A percentile compares a stretch with the other conserved stretches of the same genome.
These are phyloP conservation scores for Pseudomugil gertrudae DNA, from an alignment of 2,797 vertebrate genomes.

Conservation along the genomic window DNA sequence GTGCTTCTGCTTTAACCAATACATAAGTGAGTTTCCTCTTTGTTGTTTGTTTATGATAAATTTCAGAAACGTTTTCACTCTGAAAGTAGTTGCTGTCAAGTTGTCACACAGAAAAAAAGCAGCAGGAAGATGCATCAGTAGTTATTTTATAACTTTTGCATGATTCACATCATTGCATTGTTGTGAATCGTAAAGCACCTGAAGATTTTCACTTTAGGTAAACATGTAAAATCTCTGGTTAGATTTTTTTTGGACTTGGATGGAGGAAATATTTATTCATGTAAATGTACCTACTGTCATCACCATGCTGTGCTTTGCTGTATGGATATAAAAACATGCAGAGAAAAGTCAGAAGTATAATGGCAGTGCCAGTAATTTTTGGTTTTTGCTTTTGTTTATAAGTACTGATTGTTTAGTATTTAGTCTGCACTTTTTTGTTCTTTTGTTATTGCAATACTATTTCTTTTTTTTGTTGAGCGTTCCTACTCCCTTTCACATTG, in stretches of 20 bases:
- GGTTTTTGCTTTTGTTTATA: background rate
- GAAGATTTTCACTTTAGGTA: no score
- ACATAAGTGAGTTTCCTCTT: background rate
- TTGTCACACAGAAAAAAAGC: no score
- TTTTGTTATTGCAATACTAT: constrained; percentile 13
- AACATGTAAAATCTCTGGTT: no score
- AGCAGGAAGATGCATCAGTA: no score
- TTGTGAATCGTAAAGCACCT: no score
- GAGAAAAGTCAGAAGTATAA: background rate
- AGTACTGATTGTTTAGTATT: background rate
- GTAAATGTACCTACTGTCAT: background rate
- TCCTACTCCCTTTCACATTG: constrained; percentile 24
- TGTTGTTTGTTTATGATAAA: background rate
- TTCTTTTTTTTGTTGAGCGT: constrained; percentile 40
- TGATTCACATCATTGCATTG: no score
- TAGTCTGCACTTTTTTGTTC: constrained; percentile 6
- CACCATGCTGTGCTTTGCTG: background rate
- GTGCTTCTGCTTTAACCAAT: background rate
- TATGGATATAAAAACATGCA: background rate
- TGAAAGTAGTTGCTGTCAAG: no score
- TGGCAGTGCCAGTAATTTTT: background rate
- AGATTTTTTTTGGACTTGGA: no score
- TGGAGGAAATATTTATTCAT: background rate
- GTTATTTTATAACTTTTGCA: no score
- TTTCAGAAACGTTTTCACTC: no score